Evolutionary conservation across 2,888 invertebrate species (phyloP), one percentile per base, ranked within the genome.

Genomic region (Pelosia muscerda): DNA sequence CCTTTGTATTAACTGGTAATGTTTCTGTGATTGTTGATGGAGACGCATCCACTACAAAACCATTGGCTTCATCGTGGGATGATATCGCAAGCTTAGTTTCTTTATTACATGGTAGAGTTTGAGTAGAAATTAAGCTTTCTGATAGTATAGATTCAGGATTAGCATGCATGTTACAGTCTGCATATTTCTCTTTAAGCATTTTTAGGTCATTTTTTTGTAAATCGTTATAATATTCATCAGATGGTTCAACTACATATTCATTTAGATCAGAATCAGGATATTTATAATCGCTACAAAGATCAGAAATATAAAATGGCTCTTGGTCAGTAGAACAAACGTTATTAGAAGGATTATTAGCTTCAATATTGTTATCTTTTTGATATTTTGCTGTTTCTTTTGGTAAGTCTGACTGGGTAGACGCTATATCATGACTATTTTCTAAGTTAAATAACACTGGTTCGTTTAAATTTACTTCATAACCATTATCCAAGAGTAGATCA

Each of bases 371-470:
- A 10, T 64, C 15, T 28, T 56, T 26, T 11, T 53, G 22, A 31
- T 34, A 25, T 1, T 38, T 6, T 19, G 62, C 9, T 15, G 55
- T 23, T 25, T 55, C 55, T 19, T 15, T 15, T 3, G 10, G 9
- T 31, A 23, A 53, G 13, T 31, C 22, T 9, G 62, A 23, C 8
- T 62, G 13, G 13, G 23, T 15, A 26, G 22, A 31, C 31, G 31
- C 22, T 15, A 42, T 10, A 22, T 62, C 53, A 31, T 22, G 31
- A 38, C 25, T 34, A 0, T 56, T 63, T 11, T 57, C 31, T 19
- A 55, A 56, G 26, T 63, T 55, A 38, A 63, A 38, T 55, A 34
- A 2, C n/a, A 56, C 6, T 26, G 63, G 63, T n/a, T 4, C n/a
- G 1, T 55, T 11, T 26, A 11, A 13, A 13, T 13, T 25, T 4